A percentile compares a stretch with the other conserved stretches of the same genome.
These are phyloP conservation scores for Rynchops niger DNA, from an alignment of 2,113 vertebrate species.

Conservation along the genomic window DNA sequence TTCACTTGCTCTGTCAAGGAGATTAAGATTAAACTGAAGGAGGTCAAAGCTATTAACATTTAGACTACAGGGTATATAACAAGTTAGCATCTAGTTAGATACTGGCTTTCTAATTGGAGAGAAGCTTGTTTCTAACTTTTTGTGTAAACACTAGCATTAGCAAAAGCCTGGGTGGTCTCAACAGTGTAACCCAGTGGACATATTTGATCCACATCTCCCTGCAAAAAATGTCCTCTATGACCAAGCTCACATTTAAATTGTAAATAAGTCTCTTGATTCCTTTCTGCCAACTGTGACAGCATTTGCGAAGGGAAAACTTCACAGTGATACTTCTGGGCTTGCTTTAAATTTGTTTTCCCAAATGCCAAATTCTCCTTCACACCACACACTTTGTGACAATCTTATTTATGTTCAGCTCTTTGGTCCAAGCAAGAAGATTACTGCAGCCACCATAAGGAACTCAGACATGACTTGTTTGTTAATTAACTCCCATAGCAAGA, in stretches of 20 bases:
- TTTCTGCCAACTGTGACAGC: constrained; percentile 37
- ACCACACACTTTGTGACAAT: neutral
- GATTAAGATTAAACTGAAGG: constrained; percentile 75
- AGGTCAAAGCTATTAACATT: constrained; percentile 78
- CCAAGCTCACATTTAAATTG: constrained; percentile 55
- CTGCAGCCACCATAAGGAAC: constrained; percentile 30
- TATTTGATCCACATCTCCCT: constrained; percentile 49
- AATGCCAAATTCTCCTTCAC: constrained; percentile 51
- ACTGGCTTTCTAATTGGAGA: constrained; percentile 66
- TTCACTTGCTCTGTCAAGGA: constrained; percentile 68
- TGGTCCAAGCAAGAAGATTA: constrained; percentile 51
- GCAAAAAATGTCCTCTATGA: constrained; percentile 19
- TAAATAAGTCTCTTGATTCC: constrained; percentile 63
- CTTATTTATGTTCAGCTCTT: constrained; percentile 33
- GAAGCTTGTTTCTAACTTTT: constrained; percentile 65
- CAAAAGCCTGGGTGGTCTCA: constrained; percentile 65
- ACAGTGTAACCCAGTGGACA: constrained; percentile 16
- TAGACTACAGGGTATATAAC: constrained; percentile 68
- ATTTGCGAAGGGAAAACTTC: constrained; percentile 60
- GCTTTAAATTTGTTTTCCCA: constrained; percentile 61
- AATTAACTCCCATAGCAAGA: neutral
- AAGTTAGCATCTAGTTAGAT: constrained; percentile 69
- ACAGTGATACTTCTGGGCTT: neutral
- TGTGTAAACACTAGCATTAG: constrained; percentile 71
- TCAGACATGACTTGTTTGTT: constrained; percentile 6